Evolutionary conservation across 2,113 vertebrate genomes (phyloP).

Genomic region (Uria aalge): DNA sequence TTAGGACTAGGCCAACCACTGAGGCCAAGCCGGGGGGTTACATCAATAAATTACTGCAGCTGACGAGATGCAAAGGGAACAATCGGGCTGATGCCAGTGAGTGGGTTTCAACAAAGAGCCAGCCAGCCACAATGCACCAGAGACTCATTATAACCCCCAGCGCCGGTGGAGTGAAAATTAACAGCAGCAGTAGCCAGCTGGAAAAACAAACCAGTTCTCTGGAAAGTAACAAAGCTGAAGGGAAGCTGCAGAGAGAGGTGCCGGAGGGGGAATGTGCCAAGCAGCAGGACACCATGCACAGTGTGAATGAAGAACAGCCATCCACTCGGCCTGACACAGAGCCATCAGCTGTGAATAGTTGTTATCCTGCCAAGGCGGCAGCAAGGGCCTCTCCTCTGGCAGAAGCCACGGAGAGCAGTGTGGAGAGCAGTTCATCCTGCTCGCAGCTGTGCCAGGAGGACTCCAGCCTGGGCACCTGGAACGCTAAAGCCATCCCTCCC

Average conservation of each 20-base stretch:
- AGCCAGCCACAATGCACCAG: background rate
- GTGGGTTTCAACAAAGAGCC: slow-evolving; percentile 1
- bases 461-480: background rate
- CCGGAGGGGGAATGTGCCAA: slow-evolving; percentile 25
- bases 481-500: background rate
- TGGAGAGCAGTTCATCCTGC: background rate
- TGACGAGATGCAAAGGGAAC: slow-evolving; percentile 68
- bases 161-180: slow-evolving; percentile 16
- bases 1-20: background rate
- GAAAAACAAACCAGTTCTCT: slow-evolving; percentile 17
- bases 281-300: background rate
- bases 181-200: slow-evolving; percentile 11
- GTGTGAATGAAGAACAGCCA: background rate
- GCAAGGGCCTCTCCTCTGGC: background rate
- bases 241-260: background rate
- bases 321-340: background rate
- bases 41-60: slow-evolving; percentile 82
- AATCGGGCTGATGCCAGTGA: slow-evolving; percentile 20
- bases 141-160: slow-evolving; percentile 44
- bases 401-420: background rate
- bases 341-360: background rate
- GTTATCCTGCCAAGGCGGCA: background rate
- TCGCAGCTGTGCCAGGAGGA: background rate
- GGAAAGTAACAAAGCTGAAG: slow-evolving; percentile 11
- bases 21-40: slow-evolving; percentile 75